Evolutionary conservation across 2,888 invertebrate species (phyloP), one percentile per base, ranked within the genome.

Genomic region (Parthenolecanium corni): DNA sequence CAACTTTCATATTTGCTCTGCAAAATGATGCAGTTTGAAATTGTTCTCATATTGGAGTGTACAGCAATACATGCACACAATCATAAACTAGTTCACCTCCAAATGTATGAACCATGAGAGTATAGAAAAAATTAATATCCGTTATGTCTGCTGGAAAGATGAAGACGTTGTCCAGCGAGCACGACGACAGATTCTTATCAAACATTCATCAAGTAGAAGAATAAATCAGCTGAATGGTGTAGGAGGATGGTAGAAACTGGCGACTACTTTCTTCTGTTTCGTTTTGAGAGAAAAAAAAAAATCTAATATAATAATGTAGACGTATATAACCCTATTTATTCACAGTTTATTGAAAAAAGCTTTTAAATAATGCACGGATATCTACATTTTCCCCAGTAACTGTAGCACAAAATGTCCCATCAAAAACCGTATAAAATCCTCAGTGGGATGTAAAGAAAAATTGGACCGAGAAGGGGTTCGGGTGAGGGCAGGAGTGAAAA

Each of bases 391-490:
- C 4, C 31, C 31, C 9, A 31, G 9, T 31, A 31, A 31, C 31
- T 31, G 31, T 31, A 9, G 31, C 31, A 31, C 9, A 44, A 56
- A 16, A 57, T 16, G n/a, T 31, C 1, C 18, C 31, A 16, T 54
- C 46, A 42, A 24, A 31, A 57, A 57, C 57, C 57, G n/a, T n/a
- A 44, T 57, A 57, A 57, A 57, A 57, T 57, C 57, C 57, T 57
- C 57, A 57, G 57, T 57, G 57, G 57, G 57, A 57, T 46, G 57
- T 25, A 16, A 56, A 21, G 38, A 38, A 40, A 44, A 54, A 54
- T 24, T 6, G 52, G 31, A 9, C 31, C 31, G 31, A n/a, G 18
- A 47, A 24, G n/a, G 24, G 16, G 16, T 4, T 42, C 18, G 44
- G 25, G 31, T 42, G 44, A 24, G n/a, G n/a, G n/a, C n/a, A 57